Percentiles rank a stretch among this genome's conserved stretches.
Evolutionary conservation across 2,797 vertebrate species (phyloP).

Genomic region (Melanogrammus aeglefinus): DNA sequence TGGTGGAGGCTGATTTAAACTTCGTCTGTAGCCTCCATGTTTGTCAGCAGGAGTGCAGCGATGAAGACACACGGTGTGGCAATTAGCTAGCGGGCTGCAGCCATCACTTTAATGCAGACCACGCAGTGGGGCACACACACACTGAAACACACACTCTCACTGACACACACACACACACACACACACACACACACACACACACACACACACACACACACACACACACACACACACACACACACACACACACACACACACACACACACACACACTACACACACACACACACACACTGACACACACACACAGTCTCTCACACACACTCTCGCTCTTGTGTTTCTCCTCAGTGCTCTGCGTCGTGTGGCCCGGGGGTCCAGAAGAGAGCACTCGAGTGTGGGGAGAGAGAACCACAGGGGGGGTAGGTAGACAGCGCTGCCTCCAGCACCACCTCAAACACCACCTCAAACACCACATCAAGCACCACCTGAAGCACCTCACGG

Average conservation of each 20-base stretch:
- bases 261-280: background rate
- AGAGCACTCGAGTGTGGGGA: slow-evolving; percentile 88
- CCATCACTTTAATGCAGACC: background rate
- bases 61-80: background rate
- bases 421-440: slow-evolving; percentile 43
- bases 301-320: background rate
- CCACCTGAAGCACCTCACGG: no score
- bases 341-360: slow-evolving; percentile 84
- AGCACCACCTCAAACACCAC: slow-evolving; percentile 10
- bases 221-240: background rate
- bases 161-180: background rate
- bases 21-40: background rate
- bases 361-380: slow-evolving; percentile 81
- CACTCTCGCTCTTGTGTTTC: slow-evolving; percentile 22
- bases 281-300: background rate
- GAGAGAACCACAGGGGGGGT: slow-evolving; percentile 77
- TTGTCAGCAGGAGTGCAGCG: background rate
- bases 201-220: background rate
- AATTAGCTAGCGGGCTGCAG: background rate
- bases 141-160: no score
- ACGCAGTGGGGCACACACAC: background rate
- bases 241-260: background rate
- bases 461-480: background rate
- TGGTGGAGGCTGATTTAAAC: background rate
- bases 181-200: background rate